Base-by-base conservation (phyloP, 2,888 invertebrate genomes). In the Caenorhabditis doughertyi region DNA sequence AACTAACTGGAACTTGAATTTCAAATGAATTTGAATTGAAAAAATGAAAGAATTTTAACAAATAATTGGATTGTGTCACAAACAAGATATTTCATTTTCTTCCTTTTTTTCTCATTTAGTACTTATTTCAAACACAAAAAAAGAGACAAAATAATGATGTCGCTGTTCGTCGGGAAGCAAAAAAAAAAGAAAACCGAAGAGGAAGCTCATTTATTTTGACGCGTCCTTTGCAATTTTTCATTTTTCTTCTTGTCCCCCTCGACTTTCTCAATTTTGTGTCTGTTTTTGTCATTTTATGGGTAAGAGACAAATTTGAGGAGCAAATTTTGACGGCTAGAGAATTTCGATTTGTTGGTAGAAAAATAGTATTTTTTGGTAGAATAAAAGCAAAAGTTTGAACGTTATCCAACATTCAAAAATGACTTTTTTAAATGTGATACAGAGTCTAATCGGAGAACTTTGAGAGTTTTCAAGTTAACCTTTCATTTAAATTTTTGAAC, bases 171-270 rank as follows among this genome's bases (percentile, higher is more conserved):
- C 35, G 29, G 23, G 21, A 53, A 13, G n/a, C 5, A 32, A 13
- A 39, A 29, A 18, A 25, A 42, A 47, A 47, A 44, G 65, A 21
- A 39, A 39, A 23, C 25, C 16, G 35, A 32, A 60, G 23, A 60
- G 32, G 62, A 60, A 68, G 77, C 77, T 77, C 77, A 77, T 77
- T 77, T 77, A 68, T 77, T 68, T 77, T 77, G 68, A 58, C 68
- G 67, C 68, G 67, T 76, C 53, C 60, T 68, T 67, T 29, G 67
- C 58, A 58, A 76, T 76, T 76, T 49, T 51, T 76, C 76, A 67
- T 67, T 60, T 68, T 77, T 51, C 58, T 47, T 49, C 49, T 67
- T 49, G 21, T 67, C 47, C 18, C 35, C 39, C 35, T 53, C 8
- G 25, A 39, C 53, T 32, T 60, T 51, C 32, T 27, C 25, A 44